Percentiles rank a stretch among this genome's conserved stretches.
Evolutionary conservation across 2,113 vertebrate genomes (phyloP).

Genomic region (Thermophis baileyi): DNA sequence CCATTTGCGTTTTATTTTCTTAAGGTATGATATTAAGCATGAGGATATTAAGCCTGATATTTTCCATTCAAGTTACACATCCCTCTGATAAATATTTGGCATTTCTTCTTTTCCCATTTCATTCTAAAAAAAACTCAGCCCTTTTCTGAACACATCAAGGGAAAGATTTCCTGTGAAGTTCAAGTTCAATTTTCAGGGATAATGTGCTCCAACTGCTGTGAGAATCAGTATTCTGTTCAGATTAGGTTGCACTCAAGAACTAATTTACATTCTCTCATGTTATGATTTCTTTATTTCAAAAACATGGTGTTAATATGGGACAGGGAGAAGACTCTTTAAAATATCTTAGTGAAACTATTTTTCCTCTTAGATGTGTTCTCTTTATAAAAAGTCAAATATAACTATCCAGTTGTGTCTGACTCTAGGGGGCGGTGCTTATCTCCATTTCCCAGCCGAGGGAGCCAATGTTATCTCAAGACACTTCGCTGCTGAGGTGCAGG

Average conservation of each 20-base stretch:
- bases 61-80: not conserved
- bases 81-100: not conserved
- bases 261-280: not conserved
- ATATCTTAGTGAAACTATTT: not conserved
- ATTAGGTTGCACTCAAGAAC: not conserved
- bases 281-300: not conserved
- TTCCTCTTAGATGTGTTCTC: not conserved
- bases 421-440: not conserved
- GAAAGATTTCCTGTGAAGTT: not conserved
- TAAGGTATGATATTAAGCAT: not conserved
- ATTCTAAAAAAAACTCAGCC: not conserved
- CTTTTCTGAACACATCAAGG: not conserved
- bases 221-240: not conserved
- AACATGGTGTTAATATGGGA: not conserved
- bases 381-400: not conserved
- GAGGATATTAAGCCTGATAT: not conserved
- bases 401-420: not conserved
- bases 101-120: not conserved
- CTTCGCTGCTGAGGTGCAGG: not conserved
- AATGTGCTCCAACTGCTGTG: not conserved
- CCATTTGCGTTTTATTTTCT: not conserved
- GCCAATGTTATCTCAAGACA: not conserved
- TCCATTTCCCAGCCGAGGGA: not conserved
- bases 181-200: not conserved
- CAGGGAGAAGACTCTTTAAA: not conserved